A percentile compares a stretch with the other conserved stretches of the same genome.
Evolutionary conservation across 2,113 vertebrate genomes (phyloP).

Genomic region (Pachypanchax playfairii): DNA sequence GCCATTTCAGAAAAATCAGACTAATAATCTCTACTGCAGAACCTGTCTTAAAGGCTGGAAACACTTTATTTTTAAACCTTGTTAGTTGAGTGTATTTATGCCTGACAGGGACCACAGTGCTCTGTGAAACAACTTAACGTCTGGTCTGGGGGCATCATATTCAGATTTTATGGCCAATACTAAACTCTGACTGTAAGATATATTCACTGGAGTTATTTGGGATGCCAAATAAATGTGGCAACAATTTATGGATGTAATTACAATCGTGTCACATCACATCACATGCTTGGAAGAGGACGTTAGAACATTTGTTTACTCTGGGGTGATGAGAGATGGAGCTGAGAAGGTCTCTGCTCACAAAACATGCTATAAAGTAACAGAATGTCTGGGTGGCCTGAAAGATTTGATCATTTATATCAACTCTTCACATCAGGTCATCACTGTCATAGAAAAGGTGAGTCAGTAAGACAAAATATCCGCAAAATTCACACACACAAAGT

Average conservation of each 20-base stretch:
- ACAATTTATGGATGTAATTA: conserved; percentile 49
- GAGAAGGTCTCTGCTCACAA: conserved; percentile 15
- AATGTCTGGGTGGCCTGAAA: conserved; percentile 13
- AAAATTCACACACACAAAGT: no score
- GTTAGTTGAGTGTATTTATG: conserved; percentile 49
- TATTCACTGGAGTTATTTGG: conserved; percentile 62
- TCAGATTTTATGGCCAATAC: conserved; percentile 79
- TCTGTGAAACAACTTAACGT: conserved; percentile 61
- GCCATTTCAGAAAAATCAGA: conserved; percentile 28
- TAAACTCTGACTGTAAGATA: conserved; percentile 69
- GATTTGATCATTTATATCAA: conserved; percentile 33
- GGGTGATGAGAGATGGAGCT: conserved; percentile 36
- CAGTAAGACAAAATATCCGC: conserved; percentile 19
- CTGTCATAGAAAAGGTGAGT: conserved; percentile 20
- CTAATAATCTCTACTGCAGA: conserved; percentile 24
- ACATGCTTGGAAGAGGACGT: conserved; percentile 38
- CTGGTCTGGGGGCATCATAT: conserved; percentile 68
- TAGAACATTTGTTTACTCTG: conserved; percentile 32
- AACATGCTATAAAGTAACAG: conserved; percentile 23
- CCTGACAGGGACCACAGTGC: conserved; percentile 30
- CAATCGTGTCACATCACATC: conserved; percentile 37
- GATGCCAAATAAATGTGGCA: conserved; percentile 43
- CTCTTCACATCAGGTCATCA: conserved; percentile 11
- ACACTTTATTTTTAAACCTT: conserved; percentile 21
- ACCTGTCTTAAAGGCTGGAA: conserved; percentile 5